Evolutionary conservation across 2,113 vertebrate genomes (phyloP), one percentile per base, ranked within the genome.

Genomic region (Lepus europaeus): DNA sequence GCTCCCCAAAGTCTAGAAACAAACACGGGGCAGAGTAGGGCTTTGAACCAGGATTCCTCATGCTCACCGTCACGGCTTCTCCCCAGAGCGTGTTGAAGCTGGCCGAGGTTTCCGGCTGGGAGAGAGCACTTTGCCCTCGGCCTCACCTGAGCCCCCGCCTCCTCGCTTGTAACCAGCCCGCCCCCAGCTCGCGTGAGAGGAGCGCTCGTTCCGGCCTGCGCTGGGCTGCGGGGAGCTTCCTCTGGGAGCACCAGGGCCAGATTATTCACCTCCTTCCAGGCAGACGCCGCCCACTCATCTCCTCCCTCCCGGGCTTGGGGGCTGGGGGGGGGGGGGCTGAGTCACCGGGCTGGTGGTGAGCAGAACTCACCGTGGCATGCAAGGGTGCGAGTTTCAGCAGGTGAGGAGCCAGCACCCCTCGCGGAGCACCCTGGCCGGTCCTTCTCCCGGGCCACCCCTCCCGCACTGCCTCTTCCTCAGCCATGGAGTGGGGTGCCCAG

Each of bases 251-350:
- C 33, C 39, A 7, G 49, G 29, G 76, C 74, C 11, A 3, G 10
- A 85, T 94, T 94, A 96, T 87, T 96, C 92, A 94, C 73, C 14
- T 36, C 7, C 77, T 94, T 73, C n/a, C n/a, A 17, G 94, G 33
- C 81, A 89, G 95, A 56, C 19, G 4, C 51, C 0, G 33, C 88
- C 91, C 56, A 68, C 93, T 76, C 51, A 70, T 45, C 81, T 83
- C 53, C 14, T 22, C 68, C 76, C 77, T 79, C 5, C 49, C 4
- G 11, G 45, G 45, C 45, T 45, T 9, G 56, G 59, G 69, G 69
- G 66, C 17, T 19, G 31, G 61, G 29, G 70, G n/a, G n/a, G 33
- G 56, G 31, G 33, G 19, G 20, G 31, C 74, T 97, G 96, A 96
- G 85, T 96, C 95, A 97, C 0, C 3, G 17, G 19, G 31, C 64